Evolutionary conservation across 2,888 invertebrate genomes (phyloP).

Genomic region (Rotaria socialis): DNA sequence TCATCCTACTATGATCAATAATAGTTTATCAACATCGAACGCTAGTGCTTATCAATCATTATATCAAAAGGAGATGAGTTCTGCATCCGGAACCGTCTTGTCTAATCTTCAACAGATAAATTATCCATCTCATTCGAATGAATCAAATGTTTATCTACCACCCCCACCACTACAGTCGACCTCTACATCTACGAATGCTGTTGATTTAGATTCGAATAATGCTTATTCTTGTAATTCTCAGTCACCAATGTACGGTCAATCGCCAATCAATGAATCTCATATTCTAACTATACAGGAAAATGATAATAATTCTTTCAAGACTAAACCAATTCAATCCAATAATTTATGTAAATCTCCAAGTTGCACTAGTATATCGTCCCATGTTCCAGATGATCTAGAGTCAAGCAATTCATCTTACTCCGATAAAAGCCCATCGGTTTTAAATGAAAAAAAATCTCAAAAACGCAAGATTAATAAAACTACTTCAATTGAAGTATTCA

Average conservation of each 20-base stretch:
- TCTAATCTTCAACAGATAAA: background rate
- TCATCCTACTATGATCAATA: background rate
- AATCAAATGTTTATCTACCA: background rate
- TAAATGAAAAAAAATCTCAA: background rate
- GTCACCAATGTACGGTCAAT: background rate
- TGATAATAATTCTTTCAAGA: background rate
- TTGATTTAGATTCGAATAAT: background rate
- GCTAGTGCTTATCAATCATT: background rate
- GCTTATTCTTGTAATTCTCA: background rate
- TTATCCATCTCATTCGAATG: background rate
- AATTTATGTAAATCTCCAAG: background rate
- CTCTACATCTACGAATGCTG: background rate
- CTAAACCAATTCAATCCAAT: background rate
- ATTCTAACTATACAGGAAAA: background rate
- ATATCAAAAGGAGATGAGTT: background rate
- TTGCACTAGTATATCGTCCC: background rate
- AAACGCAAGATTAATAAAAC: background rate
- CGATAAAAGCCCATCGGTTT: background rate
- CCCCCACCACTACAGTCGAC: background rate
- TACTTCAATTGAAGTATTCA: background rate
- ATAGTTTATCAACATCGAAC: background rate
- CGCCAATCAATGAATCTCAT: background rate
- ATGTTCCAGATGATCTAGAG: background rate
- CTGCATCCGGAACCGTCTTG: background rate
- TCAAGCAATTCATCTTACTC: constrained; percentile 17